phyloP scores from a whole-genome alignment of 2,113 vertebrate genomes.

The Dasyprocta punctata region DNA sequence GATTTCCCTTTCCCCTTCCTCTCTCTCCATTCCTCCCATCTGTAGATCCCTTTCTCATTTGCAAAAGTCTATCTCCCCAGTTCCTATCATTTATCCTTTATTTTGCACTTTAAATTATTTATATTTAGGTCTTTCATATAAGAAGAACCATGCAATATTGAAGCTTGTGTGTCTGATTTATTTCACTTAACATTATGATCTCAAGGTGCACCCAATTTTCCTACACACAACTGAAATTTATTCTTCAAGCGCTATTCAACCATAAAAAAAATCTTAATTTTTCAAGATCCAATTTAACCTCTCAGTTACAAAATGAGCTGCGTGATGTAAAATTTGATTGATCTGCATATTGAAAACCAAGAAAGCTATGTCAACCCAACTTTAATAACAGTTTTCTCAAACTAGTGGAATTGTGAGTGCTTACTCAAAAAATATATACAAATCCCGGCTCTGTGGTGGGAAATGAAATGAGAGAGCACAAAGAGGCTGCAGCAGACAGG shows the following conservation, averaged over 20 bases:
- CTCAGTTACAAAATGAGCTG: neutral
- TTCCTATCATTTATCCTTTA: neutral
- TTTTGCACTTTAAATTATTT: neutral
- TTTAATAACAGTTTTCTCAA: constrained; percentile 24
- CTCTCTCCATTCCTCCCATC: neutral
- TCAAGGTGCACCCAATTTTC: neutral
- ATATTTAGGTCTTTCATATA: too few relatives aligned
- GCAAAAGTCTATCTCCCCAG: neutral
- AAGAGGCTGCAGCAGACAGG: neutral
- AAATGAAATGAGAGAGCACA: neutral
- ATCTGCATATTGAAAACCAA: neutral
- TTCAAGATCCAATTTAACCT: neutral
- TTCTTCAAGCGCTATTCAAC: neutral
- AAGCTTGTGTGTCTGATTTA: too few relatives aligned
- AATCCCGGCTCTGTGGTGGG: neutral
- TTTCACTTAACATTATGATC: neutral
- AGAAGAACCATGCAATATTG: too few relatives aligned
- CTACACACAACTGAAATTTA: neutral
- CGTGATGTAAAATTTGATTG: neutral
- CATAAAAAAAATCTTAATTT: neutral
- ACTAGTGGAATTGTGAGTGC: neutral
- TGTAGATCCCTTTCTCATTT: neutral
- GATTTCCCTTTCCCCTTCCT: neutral
- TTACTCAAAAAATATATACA: neutral
- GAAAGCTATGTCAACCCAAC: neutral